A percentile compares a stretch with the other conserved stretches of the same genome.
Conservation (phyloP, 2,888 invertebrate genomes). For the Eristalinus sepulchralis region DNA sequence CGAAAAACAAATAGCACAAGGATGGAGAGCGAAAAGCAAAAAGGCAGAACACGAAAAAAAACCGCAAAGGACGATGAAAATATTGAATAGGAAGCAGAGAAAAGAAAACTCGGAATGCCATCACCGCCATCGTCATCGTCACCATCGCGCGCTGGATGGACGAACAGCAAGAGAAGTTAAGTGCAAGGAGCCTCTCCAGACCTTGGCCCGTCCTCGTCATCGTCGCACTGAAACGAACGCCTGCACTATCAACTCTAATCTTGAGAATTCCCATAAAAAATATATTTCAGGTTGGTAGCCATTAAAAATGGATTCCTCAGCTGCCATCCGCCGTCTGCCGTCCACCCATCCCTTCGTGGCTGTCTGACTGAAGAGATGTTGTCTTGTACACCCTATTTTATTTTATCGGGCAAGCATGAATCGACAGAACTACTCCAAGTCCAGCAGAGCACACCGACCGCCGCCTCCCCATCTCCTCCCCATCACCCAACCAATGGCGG, state of each 20-base stretch:
- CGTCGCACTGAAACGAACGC: slow-evolving; percentile 5
- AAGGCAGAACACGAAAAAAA: neutral
- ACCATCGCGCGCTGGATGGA: neutral
- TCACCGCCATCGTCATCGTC: slow-evolving; percentile 14
- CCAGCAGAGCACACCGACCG: neutral
- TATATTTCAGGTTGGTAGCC: slow-evolving; percentile 37
- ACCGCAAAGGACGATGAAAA: neutral
- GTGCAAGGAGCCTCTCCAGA: neutral
- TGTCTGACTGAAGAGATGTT: slow-evolving; percentile 11
- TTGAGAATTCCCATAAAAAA: slow-evolving; percentile 57
- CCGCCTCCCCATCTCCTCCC: neutral
- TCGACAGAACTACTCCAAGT: neutral
- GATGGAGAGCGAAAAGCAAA: neutral
- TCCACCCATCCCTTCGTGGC: slow-evolving; percentile 1
- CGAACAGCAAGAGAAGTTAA: neutral
- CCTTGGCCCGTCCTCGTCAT: neutral
- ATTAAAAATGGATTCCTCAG: slow-evolving; percentile 60
- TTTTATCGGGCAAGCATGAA: neutral
- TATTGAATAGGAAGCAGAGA: neutral
- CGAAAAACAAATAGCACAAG: slow-evolving; percentile 35
- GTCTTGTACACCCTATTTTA: neutral
- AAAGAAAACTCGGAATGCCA: slow-evolving; percentile 26
- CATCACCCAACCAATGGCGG: slow-evolving; percentile 49
- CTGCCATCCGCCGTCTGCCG: neutral
- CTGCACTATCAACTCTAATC: slow-evolving; percentile 58